Base-by-base conservation (phyloP, 2,797 vertebrate species). In the Spinus pinus region DNA sequence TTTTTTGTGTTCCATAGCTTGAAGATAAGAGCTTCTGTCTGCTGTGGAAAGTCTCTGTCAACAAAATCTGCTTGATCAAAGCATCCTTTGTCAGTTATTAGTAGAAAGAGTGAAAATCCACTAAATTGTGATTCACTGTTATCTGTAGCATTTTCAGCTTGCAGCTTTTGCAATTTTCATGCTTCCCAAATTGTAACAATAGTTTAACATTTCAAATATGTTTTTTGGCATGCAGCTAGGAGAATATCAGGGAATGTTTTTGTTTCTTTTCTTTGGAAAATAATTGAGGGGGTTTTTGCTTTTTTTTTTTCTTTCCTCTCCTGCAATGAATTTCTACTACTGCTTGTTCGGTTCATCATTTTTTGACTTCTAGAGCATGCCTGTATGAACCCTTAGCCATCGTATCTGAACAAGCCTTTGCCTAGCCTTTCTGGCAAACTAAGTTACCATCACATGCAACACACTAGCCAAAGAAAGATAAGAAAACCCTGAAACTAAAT, bases 31-130 rank as follows among this genome's bases (percentile, higher is more conserved):
- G 90, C 66, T 97, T 97, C 94, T 95, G 93, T 97, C 95, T 97
- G 95, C 91, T 96, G 58, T 61, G 94, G 94, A 97, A 96, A 97
- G 83, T 90, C 88, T 95, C 93, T 94, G 95, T 97, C 96, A 97
- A 95, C 91, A 96, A 87, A 97, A 98, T 97, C 90, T 95, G 93
- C 54, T 97, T 97, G 94, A 98, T 98, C 97, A 98, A 97, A 98
- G 96, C 95, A 57, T 72, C 96, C 91, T 92, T 97, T 97, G 94
- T 97, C 96, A 97, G 92, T 97, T 97, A 96, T 97, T 97, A 97
- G 96, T 90, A 95, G 89, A 90, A 96, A 85, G 75, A 97, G 77
- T 93, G 84, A 97, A 97, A 97, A 95, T 97, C 88, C 85, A 95
- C 90, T 95, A 96, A 95, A 94, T 93, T 95, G 74, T 86, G 86